A percentile compares a stretch with the other conserved stretches of the same genome.
Conservation (phyloP, 2,888 invertebrate genomes). For the Tenthredo mesomela region DNA sequence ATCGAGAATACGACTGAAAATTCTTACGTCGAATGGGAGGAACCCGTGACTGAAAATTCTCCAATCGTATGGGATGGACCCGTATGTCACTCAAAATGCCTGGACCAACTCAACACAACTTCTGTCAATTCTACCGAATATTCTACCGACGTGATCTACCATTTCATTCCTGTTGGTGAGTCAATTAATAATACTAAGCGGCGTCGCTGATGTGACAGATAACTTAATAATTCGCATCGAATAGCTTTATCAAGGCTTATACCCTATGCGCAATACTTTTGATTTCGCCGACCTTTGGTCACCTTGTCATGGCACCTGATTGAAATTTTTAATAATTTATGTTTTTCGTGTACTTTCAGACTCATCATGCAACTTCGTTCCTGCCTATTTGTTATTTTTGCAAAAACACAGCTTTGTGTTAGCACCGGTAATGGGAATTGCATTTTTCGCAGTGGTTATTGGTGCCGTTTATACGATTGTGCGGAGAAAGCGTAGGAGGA, state of each 20-base stretch:
- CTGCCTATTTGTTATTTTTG: background rate
- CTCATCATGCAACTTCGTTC: background rate
- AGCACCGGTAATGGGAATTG: background rate
- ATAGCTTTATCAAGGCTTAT: conserved; percentile 60
- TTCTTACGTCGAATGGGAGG: background rate
- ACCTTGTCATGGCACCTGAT: conserved; percentile 51
- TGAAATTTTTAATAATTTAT: background rate
- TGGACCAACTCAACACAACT: conserved; percentile 11
- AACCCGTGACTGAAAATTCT: background rate
- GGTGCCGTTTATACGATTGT: background rate
- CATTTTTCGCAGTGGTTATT: background rate
- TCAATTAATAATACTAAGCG: conserved; percentile 56
- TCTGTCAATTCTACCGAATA: background rate
- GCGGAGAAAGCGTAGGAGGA: background rate
- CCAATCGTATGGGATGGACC: conserved; percentile 68
- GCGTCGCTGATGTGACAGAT: background rate
- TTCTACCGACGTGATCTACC: background rate
- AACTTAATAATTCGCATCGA: background rate
- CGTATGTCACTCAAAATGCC: background rate
- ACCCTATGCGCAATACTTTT: conserved; percentile 39
- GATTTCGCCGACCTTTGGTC: conserved; percentile 51
- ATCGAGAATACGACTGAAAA: background rate
- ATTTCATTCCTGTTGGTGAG: conserved; percentile 18
- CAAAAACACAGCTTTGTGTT: background rate
- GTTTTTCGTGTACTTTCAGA: background rate